Evolutionary conservation across 2,797 vertebrate species (phyloP).

Genomic region (Silurus lanzhouensis): DNA sequence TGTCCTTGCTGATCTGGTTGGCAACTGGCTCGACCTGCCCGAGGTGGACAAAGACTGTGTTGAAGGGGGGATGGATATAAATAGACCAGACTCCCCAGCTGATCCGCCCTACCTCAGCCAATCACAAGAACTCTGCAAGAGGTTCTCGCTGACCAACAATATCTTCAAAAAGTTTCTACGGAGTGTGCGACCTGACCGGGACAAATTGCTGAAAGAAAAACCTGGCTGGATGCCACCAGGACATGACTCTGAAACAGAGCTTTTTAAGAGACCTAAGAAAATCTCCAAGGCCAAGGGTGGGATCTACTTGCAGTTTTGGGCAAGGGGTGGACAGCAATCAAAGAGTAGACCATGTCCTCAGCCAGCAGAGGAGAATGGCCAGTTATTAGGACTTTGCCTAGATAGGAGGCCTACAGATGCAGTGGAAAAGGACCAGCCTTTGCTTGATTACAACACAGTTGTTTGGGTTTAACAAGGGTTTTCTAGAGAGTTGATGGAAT

Average conservation of each 20-base stretch:
- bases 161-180: constrained; percentile 96
- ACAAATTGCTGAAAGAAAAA: constrained; percentile 91
- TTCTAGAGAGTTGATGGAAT: constrained; percentile 9
- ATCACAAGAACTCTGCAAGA: constrained; percentile 87
- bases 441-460: constrained; percentile 93
- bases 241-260: constrained; percentile 68
- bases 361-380: constrained; percentile 60
- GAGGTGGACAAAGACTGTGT: constrained; percentile 76
- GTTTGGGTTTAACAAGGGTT: constrained; percentile 87
- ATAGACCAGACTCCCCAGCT: constrained; percentile 73
- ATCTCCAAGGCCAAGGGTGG: constrained; percentile 78
- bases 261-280: constrained; percentile 87
- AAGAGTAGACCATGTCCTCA: constrained; percentile 71
- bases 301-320: constrained; percentile 83
- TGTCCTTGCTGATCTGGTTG: constrained; percentile 92
- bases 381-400: constrained; percentile 69
- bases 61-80: constrained; percentile 53
- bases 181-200: constrained; percentile 88
- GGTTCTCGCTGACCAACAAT: constrained; percentile 90
- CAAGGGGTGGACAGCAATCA: constrained; percentile 68
- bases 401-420: constrained; percentile 63
- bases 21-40: constrained; percentile 95
- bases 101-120: constrained; percentile 71
- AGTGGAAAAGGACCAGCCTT: constrained; percentile 70
- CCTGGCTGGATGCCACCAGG: constrained; percentile 84